Conservation (phyloP, 1,140 invertebrate genomes). For the Holcopasites calliopsidis region DNA sequence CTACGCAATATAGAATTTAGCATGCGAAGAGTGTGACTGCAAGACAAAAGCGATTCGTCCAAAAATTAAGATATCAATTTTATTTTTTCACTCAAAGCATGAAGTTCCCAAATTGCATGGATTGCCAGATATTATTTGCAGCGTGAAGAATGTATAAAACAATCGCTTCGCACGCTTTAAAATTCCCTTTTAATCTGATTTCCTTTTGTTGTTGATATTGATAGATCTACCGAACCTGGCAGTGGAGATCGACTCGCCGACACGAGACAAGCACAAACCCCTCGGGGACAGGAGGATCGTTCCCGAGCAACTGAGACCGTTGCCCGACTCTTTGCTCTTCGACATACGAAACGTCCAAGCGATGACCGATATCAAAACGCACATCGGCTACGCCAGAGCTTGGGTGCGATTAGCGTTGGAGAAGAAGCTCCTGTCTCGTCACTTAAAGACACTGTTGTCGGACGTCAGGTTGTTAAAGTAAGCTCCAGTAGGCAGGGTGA, state of each 20-base stretch:
- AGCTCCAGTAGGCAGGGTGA: too few species aligned
- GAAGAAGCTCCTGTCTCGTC: slow-evolving; percentile 96
- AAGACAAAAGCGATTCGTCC: background rate
- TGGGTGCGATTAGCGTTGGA: slow-evolving; percentile 98
- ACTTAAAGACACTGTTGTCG: slow-evolving; percentile 92
- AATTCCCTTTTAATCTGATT: background rate
- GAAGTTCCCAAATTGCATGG: slow-evolving; percentile 44
- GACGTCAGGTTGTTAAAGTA: slow-evolving; percentile 92
- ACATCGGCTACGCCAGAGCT: slow-evolving; percentile 97
- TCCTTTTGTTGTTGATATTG: background rate
- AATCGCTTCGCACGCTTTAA: background rate
- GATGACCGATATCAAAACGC: slow-evolving; percentile 98
- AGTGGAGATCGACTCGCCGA: slow-evolving; percentile 83
- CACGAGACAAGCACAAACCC: slow-evolving; percentile 79
- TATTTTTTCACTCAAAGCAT: slow-evolving; percentile 29
- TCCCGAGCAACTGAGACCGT: slow-evolving; percentile 83
- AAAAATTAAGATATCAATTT: background rate
- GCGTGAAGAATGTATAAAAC: background rate
- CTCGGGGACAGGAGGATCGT: slow-evolving; percentile 80
- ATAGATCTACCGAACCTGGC: slow-evolving; percentile 90
- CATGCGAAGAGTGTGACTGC: background rate
- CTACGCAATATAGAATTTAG: too few species aligned
- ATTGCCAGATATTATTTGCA: slow-evolving; percentile 4
- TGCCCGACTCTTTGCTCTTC: slow-evolving; percentile 92
- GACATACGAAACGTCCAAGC: slow-evolving; percentile 97